These are phyloP conservation scores for Esox lucius DNA, from an alignment of 2,797 vertebrate genomes.

Conservation along the genomic window DNA sequence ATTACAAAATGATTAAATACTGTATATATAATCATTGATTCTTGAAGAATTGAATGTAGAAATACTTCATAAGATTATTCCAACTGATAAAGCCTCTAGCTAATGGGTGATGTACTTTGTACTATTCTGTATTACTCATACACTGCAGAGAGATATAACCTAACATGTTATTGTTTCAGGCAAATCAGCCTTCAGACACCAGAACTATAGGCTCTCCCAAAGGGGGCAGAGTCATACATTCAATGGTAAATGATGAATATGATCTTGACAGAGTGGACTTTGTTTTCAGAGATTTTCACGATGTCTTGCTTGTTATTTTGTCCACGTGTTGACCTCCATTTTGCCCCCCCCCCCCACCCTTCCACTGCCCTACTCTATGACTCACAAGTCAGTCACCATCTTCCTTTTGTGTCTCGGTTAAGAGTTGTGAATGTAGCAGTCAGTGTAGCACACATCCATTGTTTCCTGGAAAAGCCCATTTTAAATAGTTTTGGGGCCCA, in stretches of 20 bases:
- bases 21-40: too few relatives aligned
- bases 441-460: neutral
- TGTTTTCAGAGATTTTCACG: constrained; percentile 7
- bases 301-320: constrained; percentile 12
- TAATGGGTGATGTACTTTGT: neutral
- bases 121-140: neutral
- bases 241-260: constrained; percentile 22
- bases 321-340: constrained; percentile 6
- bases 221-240: neutral
- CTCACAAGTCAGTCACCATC: constrained; percentile 7
- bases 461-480: constrained; percentile 6
- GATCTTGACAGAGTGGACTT: constrained; percentile 24
- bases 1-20: too few relatives aligned
- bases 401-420: neutral
- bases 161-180: neutral
- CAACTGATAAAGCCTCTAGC: neutral
- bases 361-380: constrained; percentile 2
- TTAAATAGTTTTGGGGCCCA: neutral
- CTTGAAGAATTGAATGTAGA: too few relatives aligned
- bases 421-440: neutral
- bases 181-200: neutral
- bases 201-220: neutral
- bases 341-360: neutral
- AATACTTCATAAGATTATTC: too few relatives aligned
- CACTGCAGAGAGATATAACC: neutral